A percentile compares a stretch with the other conserved stretches of the same genome.
phyloP scores from a whole-genome alignment of 2,113 vertebrate species.

The Alaudala cheleensis region DNA sequence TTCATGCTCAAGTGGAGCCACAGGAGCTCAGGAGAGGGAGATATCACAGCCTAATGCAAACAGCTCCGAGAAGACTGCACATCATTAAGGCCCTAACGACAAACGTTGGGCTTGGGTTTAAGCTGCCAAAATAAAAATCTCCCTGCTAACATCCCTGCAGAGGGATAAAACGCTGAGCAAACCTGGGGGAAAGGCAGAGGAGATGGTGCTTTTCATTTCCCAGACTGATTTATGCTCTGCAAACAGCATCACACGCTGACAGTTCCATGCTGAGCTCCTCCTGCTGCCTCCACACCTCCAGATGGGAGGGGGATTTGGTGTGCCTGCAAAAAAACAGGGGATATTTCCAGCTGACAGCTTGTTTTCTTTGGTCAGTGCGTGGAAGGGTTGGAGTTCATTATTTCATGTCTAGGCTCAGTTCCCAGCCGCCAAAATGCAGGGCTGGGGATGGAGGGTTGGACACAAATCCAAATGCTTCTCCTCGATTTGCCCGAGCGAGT shows the following conservation, averaged over 20 bases:
- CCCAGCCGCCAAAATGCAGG: constrained; percentile 24
- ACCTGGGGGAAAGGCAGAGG: neutral
- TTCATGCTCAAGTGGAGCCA: neutral
- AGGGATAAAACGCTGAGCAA: constrained; percentile 49
- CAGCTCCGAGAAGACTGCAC: neutral
- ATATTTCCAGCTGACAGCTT: constrained; percentile 43
- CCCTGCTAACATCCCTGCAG: neutral
- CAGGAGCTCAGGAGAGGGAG: neutral
- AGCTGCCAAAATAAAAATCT: neutral
- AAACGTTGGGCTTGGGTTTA: neutral
- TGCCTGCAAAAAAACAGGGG: neutral
- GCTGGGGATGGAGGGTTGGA: neutral
- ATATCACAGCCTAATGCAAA: neutral
- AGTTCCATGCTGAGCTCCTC: constrained; percentile 29
- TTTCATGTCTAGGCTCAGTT: constrained; percentile 34
- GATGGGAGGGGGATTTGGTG: constrained; percentile 21
- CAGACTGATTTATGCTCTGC: constrained; percentile 49
- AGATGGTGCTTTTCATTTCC: neutral
- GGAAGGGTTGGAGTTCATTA: constrained; percentile 33
- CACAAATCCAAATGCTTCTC: neutral
- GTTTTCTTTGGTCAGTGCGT: constrained; percentile 40
- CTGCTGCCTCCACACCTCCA: neutral
- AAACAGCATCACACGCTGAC: constrained; percentile 23
- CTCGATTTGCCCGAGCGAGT: neutral
- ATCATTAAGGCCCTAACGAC: neutral